Evolutionary conservation across 1,140 invertebrate genomes (phyloP).

Genomic region (Drosophila nannoptera): DNA sequence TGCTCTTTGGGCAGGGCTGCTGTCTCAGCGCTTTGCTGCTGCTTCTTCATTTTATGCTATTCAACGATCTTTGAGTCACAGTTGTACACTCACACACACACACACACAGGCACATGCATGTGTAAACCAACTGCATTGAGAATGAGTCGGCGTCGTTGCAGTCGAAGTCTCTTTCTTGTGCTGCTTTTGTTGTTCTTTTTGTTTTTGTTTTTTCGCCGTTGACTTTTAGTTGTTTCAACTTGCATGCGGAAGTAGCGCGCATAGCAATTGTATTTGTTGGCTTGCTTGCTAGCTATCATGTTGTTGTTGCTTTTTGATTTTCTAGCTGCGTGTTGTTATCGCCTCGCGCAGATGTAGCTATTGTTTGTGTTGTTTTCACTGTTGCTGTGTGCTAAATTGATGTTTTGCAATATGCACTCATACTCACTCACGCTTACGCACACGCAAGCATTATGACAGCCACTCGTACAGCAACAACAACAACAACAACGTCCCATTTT

Average conservation of each 20-base stretch:
- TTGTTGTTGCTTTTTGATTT: slow-evolving; percentile 35
- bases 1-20: slow-evolving; percentile 35
- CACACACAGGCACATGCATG: background rate
- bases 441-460: slow-evolving; percentile 45
- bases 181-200: slow-evolving; percentile 24
- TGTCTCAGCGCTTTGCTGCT: slow-evolving; percentile 15
- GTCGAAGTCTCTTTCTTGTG: slow-evolving; percentile 14
- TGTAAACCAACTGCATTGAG: slow-evolving; percentile 36
- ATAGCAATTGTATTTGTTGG: slow-evolving; percentile 48
- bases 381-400: slow-evolving; percentile 54
- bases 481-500: slow-evolving; percentile 59
- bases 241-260: slow-evolving; percentile 70
- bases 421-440: slow-evolving; percentile 18
- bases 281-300: slow-evolving; percentile 20
- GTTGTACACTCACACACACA: slow-evolving; percentile 12
- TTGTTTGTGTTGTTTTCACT: slow-evolving; percentile 46
- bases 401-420: slow-evolving; percentile 51
- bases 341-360: slow-evolving; percentile 54
- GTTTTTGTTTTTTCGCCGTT: slow-evolving; percentile 31
- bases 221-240: slow-evolving; percentile 63
- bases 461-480: slow-evolving; percentile 51
- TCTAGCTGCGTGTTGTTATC: slow-evolving; percentile 59
- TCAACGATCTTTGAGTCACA: slow-evolving; percentile 46
- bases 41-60: slow-evolving; percentile 28
- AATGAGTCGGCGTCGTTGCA: slow-evolving; percentile 38